Percentiles rank a stretch among this genome's conserved stretches.
These are phyloP conservation scores for Gobio occitaniae DNA, from an alignment of 2,797 vertebrate species.

Conservation along the genomic window DNA sequence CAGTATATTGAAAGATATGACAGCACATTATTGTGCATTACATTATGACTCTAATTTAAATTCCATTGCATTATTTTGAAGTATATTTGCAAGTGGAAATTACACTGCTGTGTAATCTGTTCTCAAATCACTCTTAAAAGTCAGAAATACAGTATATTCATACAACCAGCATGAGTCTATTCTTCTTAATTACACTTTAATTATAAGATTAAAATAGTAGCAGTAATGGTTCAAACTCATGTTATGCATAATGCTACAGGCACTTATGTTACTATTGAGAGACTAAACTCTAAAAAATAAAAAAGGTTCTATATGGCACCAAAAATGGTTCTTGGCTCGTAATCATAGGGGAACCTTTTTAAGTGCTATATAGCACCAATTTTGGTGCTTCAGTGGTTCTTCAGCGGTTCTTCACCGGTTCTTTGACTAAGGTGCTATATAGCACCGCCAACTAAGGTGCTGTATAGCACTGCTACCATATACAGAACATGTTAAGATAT, in stretches of 20 bases:
- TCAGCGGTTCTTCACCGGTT: no score
- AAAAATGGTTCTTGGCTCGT: no score
- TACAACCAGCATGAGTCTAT: neutral
- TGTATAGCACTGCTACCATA: no score
- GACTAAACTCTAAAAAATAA: no score
- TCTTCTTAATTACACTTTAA: conserved; percentile 3
- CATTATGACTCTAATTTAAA: conserved; percentile 15
- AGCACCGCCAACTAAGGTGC: no score
- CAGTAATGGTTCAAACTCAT: neutral
- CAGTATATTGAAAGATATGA: conserved; percentile 26
- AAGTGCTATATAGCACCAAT: no score
- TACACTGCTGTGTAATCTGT: conserved; percentile 18
- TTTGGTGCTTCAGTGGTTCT: no score
- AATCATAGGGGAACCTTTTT: no score
- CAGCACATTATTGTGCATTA: conserved; percentile 17
- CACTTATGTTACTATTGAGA: no score
- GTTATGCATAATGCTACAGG: neutral
- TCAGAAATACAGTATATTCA: neutral
- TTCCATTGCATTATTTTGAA: conserved; percentile 31
- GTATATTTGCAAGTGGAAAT: conserved; percentile 33
- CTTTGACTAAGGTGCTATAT: no score
- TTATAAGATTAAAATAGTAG: conserved; percentile 14
- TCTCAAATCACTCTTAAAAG: conserved; percentile 4
- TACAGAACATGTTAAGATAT: no score
- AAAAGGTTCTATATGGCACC: no score